Evolutionary conservation across 2,888 invertebrate genomes (phyloP), one percentile per base, ranked within the genome.

Genomic region (Lacanobia oleracea): DNA sequence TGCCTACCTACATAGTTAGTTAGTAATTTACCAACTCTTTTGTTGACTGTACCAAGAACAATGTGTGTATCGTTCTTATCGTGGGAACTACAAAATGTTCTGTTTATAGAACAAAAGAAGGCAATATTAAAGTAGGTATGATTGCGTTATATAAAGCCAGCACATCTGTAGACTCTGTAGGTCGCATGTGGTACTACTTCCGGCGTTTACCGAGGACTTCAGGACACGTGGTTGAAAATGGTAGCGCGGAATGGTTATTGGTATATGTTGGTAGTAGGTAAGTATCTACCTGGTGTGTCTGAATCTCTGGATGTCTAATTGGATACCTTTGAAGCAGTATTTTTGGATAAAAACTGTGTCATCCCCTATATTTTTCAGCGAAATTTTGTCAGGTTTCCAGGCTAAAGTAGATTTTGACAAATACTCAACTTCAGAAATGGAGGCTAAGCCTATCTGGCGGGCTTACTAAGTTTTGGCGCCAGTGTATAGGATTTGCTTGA

Each of bases 81-180:
- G 81, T 83, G 81, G 81, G 84, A 81, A 81, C 66, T 80, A 77
- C 79, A 78, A 51, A 86, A 85, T 59, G 43, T 18, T 51, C 54
- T 64, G 65, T 45, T 66, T 40, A 48, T 51, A 71, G 59, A 77
- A 65, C 70, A 83, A 80, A 74, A 66, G 67, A 72, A 56, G 79
- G 43, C 45, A 60, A 73, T 74, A 79, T 67, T 43, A 72, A 62
- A 68, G 37, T 56, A 67, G n/a, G 14, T 61, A 65, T 72, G 45
- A 18, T 33, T 64, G 18, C 37, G 53, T 57, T 54, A 63, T n/a
- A 27, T 63, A 23, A 51, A 60, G 65, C 45, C 53, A 50, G 10
- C 62, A 71, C 77, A 78, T 66, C 77, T 78, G 75, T 63, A 18
- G 62, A 21, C 50, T 60, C n/a, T 74, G 67, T 74, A 64, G 61